Evolutionary conservation across 2,113 vertebrate species (phyloP).

Genomic region (Sinocyclocheilus anophthalmus): DNA sequence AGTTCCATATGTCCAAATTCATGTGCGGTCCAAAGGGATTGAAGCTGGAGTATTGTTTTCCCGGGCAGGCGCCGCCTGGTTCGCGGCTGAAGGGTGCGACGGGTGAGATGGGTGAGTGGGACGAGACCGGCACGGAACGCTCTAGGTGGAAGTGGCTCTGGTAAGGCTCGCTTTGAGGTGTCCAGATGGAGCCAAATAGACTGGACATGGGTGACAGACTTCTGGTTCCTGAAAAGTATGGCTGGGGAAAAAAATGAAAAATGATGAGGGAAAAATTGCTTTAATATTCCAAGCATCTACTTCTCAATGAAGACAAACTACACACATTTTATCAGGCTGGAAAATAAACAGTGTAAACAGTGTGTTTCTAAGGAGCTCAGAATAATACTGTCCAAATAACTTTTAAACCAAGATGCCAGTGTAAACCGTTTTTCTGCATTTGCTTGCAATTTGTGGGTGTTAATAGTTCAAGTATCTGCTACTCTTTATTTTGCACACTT

Average conservation of each 20-base stretch:
- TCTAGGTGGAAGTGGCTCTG: constrained; percentile 85
- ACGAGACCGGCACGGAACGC: constrained; percentile 75
- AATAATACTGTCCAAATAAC: neutral
- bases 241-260: constrained; percentile 67
- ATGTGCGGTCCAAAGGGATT: constrained; percentile 96
- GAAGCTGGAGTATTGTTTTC: constrained; percentile 89
- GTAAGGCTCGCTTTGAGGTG: constrained; percentile 90
- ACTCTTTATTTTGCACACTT: neutral
- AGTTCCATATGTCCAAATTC: constrained; percentile 99
- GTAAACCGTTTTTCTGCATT: neutral
- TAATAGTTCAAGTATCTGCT: neutral
- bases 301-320: neutral
- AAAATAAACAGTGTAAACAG: neutral
- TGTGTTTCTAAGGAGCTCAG: neutral
- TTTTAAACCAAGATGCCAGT: neutral
- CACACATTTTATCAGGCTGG: neutral
- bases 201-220: constrained; percentile 98
- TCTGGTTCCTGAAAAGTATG: constrained; percentile 94
- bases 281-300: neutral
- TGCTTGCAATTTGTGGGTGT: neutral
- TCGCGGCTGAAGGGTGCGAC: constrained; percentile 82
- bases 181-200: constrained; percentile 98
- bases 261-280: constrained; percentile 29
- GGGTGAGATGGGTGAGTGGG: constrained; percentile 78
- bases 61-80: constrained; percentile 81